phyloP scores from a whole-genome alignment of 2,797 vertebrate genomes.

The Botia kubotai region DNA sequence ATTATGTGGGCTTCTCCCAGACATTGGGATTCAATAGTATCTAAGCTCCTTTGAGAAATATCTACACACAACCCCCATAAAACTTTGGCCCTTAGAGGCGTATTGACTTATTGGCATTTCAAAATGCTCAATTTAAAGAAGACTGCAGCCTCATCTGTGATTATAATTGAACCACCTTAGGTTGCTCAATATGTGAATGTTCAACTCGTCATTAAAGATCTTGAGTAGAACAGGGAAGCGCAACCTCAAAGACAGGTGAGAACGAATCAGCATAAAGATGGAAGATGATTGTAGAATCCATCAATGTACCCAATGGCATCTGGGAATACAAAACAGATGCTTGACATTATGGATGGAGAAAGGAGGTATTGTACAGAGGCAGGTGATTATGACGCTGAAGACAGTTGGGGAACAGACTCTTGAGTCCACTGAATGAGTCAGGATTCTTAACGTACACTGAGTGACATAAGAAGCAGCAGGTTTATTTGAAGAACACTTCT shows the following conservation, averaged over 20 bases:
- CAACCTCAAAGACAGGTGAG: constrained; percentile 30
- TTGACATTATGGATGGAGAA: background rate
- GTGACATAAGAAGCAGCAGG: constrained; percentile 30
- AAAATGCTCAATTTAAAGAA: constrained; percentile 48
- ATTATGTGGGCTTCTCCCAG: constrained; percentile 36
- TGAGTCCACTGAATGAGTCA: constrained; percentile 36
- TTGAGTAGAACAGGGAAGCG: background rate
- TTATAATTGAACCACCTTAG: constrained; percentile 38
- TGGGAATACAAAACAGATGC: background rate
- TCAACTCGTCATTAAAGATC: constrained; percentile 33
- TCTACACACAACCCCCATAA: background rate
- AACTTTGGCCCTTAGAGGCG: constrained; percentile 12
- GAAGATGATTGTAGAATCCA: background rate
- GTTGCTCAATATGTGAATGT: constrained; percentile 34
- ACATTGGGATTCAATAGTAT: constrained; percentile 25
- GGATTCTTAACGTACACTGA: constrained; percentile 15
- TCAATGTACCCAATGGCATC: constrained; percentile 14
- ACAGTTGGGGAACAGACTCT: constrained; percentile 18
- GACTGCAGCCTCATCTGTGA: constrained; percentile 25
- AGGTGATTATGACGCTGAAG: background rate
- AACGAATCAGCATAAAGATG: constrained; percentile 25
- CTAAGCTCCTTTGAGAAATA: constrained; percentile 37
- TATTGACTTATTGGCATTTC: constrained; percentile 46
- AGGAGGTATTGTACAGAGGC: background rate
- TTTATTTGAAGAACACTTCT: constrained; percentile 16